These are phyloP conservation scores for Synaphobranchus kaupii DNA, from an alignment of 2,797 vertebrate species.

Conservation along the genomic window DNA sequence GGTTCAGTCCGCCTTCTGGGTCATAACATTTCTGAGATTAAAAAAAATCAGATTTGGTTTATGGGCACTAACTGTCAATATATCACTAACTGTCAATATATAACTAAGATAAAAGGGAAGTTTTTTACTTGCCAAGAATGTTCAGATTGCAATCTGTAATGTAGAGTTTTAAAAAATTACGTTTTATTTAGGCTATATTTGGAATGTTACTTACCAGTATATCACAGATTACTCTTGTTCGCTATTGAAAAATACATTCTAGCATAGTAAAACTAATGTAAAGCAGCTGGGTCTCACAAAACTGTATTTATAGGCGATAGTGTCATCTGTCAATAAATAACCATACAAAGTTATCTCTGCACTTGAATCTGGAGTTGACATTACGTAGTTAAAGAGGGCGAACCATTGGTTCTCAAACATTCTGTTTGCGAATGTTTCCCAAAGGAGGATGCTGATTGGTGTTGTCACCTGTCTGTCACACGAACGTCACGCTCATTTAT, in stretches of 20 bases:
- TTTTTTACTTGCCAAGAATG: background rate
- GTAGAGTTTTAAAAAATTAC: background rate
- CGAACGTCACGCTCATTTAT: constrained; percentile 35
- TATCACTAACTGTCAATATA: background rate
- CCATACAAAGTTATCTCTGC: background rate
- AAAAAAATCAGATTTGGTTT: background rate
- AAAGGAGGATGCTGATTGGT: constrained; percentile 21
- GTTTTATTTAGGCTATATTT: background rate
- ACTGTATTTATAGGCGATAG: background rate
- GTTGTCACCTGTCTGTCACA: constrained; percentile 20
- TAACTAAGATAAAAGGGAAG: background rate
- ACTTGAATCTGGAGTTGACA: constrained; percentile 7
- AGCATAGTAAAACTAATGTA: background rate
- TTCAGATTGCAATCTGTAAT: background rate
- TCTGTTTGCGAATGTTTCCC: background rate
- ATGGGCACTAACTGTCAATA: background rate
- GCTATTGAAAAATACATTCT: background rate
- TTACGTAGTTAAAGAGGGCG: no score
- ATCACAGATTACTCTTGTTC: background rate
- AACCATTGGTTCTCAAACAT: constrained; percentile 4
- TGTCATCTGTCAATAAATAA: background rate
- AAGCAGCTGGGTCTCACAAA: background rate
- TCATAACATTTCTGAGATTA: no score
- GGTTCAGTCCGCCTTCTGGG: no score
- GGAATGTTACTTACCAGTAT: background rate